Evolutionary conservation across 2,113 vertebrate genomes (phyloP).

Genomic region (Xenopus laevis): DNA sequence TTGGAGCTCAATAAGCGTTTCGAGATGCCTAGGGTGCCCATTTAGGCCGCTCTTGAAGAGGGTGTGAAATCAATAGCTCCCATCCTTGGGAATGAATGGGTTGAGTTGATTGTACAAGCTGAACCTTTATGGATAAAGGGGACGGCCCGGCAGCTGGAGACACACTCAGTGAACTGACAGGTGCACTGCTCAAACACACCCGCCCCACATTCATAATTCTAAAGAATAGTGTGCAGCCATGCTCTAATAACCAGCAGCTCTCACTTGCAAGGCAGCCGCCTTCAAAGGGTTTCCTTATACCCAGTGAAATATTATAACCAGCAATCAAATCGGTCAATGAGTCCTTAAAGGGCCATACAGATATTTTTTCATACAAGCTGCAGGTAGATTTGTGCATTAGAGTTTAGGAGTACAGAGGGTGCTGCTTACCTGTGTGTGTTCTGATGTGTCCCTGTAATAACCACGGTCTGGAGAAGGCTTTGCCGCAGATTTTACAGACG

Average conservation of each 20-base stretch:
- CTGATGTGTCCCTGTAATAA: slow-evolving; percentile 93
- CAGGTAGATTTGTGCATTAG: too few species aligned
- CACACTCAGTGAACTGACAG: slow-evolving; percentile 53
- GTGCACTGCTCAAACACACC: slow-evolving; percentile 50
- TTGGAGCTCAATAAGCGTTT: neutral
- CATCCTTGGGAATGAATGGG: too few species aligned
- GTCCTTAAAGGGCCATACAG: too few species aligned
- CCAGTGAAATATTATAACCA: neutral
- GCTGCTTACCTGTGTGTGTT: slow-evolving; percentile 85
- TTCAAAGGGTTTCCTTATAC: too few species aligned
- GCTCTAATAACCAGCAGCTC: slow-evolving; percentile 18
- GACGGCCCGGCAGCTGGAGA: slow-evolving; percentile 54
- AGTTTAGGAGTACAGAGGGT: neutral
- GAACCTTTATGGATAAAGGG: too few species aligned
- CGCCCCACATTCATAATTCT: slow-evolving; percentile 51
- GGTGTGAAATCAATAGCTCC: slow-evolving; percentile 65
- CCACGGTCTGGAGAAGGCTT: slow-evolving; percentile 96
- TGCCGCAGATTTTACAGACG: slow-evolving; percentile 92
- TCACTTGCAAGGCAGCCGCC: too few species aligned
- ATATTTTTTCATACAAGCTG: too few species aligned
- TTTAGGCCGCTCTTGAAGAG: slow-evolving; percentile 56
- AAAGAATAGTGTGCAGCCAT: slow-evolving; percentile 46
- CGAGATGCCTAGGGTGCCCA: neutral
- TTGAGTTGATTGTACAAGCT: too few species aligned
- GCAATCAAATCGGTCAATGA: neutral